Evolutionary conservation across 2,113 vertebrate species (phyloP), one percentile per base, ranked within the genome.

Genomic region (Sinocyclocheilus grahami): DNA sequence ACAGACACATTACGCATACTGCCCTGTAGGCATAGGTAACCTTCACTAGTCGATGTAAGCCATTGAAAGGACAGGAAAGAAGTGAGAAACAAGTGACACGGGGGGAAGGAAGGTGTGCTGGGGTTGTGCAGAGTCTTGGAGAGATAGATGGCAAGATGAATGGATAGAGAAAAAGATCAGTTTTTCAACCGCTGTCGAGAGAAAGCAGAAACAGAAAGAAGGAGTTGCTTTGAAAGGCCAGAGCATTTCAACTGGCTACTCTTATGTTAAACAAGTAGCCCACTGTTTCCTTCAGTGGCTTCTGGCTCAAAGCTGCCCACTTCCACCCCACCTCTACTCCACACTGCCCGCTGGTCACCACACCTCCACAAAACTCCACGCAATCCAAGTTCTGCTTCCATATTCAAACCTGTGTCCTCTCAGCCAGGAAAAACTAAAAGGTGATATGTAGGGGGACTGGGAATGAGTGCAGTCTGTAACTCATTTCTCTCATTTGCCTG

Each of bases 11-110:
- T 60, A 79, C 24, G 10, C 81, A 82, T 74, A 75, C 46, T 85
- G 92, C 94, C 93, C 95, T 87, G 91, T 88, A 93, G 95, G 95
- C 95, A 93, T 78, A 81, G 93, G 94, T 95, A 95, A 94, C 96
- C 95, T 96, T 96, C 94, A 92, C 87, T 88, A 90, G 85, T 88
- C 91, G 91, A 91, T 86, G 75, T 87, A 69, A 92, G 87, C 91
- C 80, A 91, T 91, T 92, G 91, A 92, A 94, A 91, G 77, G 78
- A 85, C 69, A 87, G 80, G 10, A 65, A 89, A 74, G 72, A 2
- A 65, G 69, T 63, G 69, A 85, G 78, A 48, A 76, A 6, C 42
- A n/a, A 33, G 3, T 22, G 62, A 75, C 51, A n/a, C 48, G 87
- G 37, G 46, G n/a, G 83, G 78, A 55, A 65, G 13, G 24, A 77